Evolutionary conservation across 2,797 vertebrate species (phyloP), one percentile per base, ranked within the genome.

Genomic region (Cyclura pinguis): DNA sequence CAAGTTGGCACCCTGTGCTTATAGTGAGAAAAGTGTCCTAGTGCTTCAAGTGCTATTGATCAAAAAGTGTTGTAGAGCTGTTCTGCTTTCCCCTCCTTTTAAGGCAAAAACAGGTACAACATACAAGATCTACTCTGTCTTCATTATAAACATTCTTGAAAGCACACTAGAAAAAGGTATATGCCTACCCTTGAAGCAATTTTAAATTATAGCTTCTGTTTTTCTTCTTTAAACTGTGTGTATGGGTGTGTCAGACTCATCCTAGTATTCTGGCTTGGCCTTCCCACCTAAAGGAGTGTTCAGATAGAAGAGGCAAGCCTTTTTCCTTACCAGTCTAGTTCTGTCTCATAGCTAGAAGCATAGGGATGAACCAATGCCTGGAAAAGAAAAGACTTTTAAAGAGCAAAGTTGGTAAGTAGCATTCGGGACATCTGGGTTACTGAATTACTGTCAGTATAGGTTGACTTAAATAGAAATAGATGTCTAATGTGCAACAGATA

Each of bases 251-350:
- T 84, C 47, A 42, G 52, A 57, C 13, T 88, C 82, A 78, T 78
- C 88, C 59, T 57, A 89, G 77, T 84, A 55, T 85, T 84, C 88
- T 78, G 82, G 88, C 84, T 89, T 85, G 73, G 22, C 73, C 82
- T 84, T 77, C 82, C 82, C 73, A 89, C 73, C 52, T 67, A 55
- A 78, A 78, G 88, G 81, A 38, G 88, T 89, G 88, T 84, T 76
- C 47, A 20, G 22, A 38, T 67, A 67, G 57, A 67, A n/a, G 42
- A 84, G 82, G 57, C 73, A 84, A 88, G 24, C 47, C 82, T 84
- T 20, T 82, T 82, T 67, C 82, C 73, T 84, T 89, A 84, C 81
- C 52, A 62, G 72, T 89, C 72, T 76, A 83, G 81, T 89, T 89
- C n/a, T 67, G 57, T 38, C 47, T 84, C 88, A 12, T 52, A 78